Percentiles rank a stretch among this genome's conserved stretches.
Conservation (phyloP, 2,113 vertebrate genomes). For the Collichthys lucidus region DNA sequence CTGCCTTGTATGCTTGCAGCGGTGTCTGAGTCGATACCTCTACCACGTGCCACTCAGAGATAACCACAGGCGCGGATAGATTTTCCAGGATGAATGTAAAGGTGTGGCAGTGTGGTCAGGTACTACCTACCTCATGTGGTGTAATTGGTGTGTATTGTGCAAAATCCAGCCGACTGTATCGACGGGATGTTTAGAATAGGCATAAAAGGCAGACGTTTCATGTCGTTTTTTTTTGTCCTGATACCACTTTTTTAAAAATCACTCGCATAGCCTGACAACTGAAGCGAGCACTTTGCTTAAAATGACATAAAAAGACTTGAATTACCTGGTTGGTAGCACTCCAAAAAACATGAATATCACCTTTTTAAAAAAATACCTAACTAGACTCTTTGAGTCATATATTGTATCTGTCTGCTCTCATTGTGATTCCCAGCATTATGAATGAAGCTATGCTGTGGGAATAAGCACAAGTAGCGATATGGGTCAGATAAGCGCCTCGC, state of each 20-base stretch:
- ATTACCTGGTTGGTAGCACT: background rate
- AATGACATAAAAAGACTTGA: background rate
- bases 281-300: background rate
- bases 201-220: background rate
- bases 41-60: conserved; percentile 66
- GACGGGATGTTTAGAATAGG: background rate
- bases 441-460: conserved; percentile 62
- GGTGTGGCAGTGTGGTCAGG: conserved; percentile 28
- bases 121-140: conserved; percentile 4
- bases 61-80: conserved; percentile 55
- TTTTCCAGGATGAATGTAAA: conserved; percentile 32
- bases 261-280: background rate
- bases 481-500: conserved; percentile 67
- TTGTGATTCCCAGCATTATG: conserved; percentile 55
- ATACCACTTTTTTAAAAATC: background rate
- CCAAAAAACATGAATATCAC: conserved; percentile 21
- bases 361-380: conserved; percentile 23
- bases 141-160: conserved; percentile 5
- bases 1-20: conserved; percentile 58
- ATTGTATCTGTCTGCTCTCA: conserved; percentile 44
- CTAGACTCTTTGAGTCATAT: conserved; percentile 4
- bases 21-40: conserved; percentile 67
- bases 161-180: background rate
- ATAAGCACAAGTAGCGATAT: conserved; percentile 67
- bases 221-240: background rate